A percentile compares a stretch with the other conserved stretches of the same genome.
phyloP scores from a whole-genome alignment of 2,888 invertebrate species.

The Rotaria sp. region DNA sequence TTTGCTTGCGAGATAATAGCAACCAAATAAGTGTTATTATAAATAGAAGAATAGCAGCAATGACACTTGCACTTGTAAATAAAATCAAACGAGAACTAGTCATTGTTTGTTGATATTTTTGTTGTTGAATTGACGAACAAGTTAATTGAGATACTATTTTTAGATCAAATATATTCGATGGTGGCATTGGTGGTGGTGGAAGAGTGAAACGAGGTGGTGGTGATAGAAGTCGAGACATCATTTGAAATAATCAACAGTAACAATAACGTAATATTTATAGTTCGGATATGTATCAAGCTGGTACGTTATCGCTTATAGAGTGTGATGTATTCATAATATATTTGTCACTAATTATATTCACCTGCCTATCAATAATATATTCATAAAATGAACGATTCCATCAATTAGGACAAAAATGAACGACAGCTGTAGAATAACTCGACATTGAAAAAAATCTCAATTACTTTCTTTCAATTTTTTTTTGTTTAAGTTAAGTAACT shows the following conservation, averaged over 20 bases:
- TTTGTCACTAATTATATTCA: neutral
- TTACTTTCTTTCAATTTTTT: neutral
- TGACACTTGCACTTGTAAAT: neutral
- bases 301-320: neutral
- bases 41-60: neutral
- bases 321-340: constrained; percentile 1
- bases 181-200: neutral
- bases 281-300: neutral
- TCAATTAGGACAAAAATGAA: neutral
- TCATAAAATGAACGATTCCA: neutral
- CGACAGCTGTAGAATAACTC: neutral
- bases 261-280: neutral
- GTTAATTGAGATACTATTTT: neutral
- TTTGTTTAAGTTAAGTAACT: too few species aligned
- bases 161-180: neutral
- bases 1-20: neutral
- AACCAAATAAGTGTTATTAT: neutral
- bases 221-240: neutral
- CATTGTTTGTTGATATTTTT: neutral
- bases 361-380: neutral
- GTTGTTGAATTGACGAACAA: constrained; percentile 5
- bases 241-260: neutral
- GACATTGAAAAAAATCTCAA: neutral
- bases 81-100: neutral
- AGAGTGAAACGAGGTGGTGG: neutral